Evolutionary conservation across 2,888 invertebrate genomes (phyloP).

Genomic region (Gastrophysa polygoni): DNA sequence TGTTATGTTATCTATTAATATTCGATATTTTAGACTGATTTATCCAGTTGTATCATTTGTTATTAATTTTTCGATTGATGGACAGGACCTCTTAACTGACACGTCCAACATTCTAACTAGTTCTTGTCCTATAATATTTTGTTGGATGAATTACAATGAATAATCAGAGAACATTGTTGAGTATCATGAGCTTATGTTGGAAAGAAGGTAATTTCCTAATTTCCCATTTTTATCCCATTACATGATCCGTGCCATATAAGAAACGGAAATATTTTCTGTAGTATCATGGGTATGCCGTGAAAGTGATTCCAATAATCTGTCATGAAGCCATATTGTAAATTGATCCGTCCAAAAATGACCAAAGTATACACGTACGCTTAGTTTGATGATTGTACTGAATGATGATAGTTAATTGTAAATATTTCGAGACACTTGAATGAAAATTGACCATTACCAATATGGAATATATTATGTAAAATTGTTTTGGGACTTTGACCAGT

Average conservation of each 20-base stretch:
- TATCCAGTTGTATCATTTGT: too few species aligned
- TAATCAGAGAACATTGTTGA: too few species aligned
- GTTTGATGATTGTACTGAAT: constrained; percentile 23
- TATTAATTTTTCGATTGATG: too few species aligned
- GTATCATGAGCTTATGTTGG: too few species aligned
- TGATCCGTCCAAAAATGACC: constrained; percentile 42
- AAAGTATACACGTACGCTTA: constrained; percentile 40
- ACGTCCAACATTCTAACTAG: too few species aligned
- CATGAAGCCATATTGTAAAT: constrained; percentile 33
- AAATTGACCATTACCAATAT: too few species aligned
- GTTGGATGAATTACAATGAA: too few species aligned
- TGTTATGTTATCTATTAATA: too few species aligned
- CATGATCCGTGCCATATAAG: constrained; percentile 24
- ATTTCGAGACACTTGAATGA: too few species aligned
- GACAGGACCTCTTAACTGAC: too few species aligned
- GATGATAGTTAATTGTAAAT: constrained; percentile 12
- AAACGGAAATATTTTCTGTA: constrained; percentile 30
- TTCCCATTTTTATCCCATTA: constrained; percentile 5
- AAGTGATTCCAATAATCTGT: constrained; percentile 29
- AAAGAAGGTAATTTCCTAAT: background rate
- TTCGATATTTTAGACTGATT: too few species aligned
- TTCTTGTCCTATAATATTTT: too few species aligned
- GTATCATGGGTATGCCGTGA: constrained; percentile 42
- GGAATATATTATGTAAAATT: constrained; percentile 20
- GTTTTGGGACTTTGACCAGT: constrained; percentile 30